Conservation (phyloP, 2,888 invertebrate species). For the Helicoverpa assulta region DNA sequence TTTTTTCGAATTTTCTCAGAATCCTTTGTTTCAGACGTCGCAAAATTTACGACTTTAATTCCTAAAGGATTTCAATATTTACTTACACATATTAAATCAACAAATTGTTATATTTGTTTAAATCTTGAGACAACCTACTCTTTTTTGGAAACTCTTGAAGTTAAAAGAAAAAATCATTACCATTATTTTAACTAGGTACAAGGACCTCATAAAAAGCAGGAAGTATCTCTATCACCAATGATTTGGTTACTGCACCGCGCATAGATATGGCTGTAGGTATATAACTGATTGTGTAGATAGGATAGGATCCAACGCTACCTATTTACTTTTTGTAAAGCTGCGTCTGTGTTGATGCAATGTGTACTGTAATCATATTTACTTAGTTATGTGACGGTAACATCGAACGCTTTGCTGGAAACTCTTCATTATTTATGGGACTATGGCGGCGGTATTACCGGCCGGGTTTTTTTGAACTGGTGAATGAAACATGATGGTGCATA, state of each 20-base stretch:
- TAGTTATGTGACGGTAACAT: slow-evolving; percentile 25
- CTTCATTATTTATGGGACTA: slow-evolving; percentile 15
- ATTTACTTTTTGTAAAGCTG: slow-evolving; percentile 54
- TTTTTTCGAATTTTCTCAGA: no score
- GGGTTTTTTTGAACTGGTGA: slow-evolving; percentile 1
- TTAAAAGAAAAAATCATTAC: no score
- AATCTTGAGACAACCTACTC: no score
- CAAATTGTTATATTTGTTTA: no score
- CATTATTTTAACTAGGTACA: background rate
- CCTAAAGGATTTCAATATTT: no score
- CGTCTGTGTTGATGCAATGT: slow-evolving; percentile 35
- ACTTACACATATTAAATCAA: no score
- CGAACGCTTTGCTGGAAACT: slow-evolving; percentile 28
- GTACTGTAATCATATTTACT: slow-evolving; percentile 48
- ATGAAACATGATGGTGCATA: background rate
- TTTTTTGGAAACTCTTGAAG: no score
- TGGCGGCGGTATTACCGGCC: background rate
- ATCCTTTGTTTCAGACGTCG: no score
- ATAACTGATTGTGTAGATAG: slow-evolving; percentile 39
- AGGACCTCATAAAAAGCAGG: slow-evolving; percentile 32
- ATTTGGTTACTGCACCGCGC: slow-evolving; percentile 50
- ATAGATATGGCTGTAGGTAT: slow-evolving; percentile 41
- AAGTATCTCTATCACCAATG: slow-evolving; percentile 10
- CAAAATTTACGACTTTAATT: no score
- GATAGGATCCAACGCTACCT: slow-evolving; percentile 45